phyloP scores from a whole-genome alignment of 2,888 invertebrate species.

The Rhingia rostrata region DNA sequence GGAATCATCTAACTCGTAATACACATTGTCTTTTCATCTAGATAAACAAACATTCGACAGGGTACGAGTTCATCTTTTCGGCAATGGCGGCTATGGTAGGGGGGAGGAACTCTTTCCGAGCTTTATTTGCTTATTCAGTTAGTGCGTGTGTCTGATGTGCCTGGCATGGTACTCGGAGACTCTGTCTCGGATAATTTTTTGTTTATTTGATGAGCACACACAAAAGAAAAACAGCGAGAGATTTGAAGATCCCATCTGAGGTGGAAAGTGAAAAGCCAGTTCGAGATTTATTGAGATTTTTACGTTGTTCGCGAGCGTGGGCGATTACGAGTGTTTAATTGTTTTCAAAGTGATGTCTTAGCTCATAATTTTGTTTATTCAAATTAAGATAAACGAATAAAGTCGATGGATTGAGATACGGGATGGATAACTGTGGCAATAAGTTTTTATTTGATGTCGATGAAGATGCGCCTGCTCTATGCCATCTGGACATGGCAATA shows the following conservation, averaged over 20 bases:
- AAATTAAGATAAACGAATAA: conserved; percentile 16
- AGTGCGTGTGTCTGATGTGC: conserved; percentile 27
- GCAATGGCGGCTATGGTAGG: background rate
- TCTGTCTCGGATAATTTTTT: conserved; percentile 15
- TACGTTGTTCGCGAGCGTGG: conserved; percentile 22
- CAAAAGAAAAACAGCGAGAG: conserved; percentile 4
- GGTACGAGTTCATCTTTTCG: background rate
- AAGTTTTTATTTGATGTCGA: conserved; percentile 24
- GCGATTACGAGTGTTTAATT: conserved; percentile 66
- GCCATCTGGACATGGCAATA: conserved; percentile 7
- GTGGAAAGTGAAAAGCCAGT: conserved; percentile 10
- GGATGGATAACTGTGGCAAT: conserved; percentile 13
- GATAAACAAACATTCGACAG: conserved; percentile 50
- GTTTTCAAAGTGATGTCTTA: conserved; percentile 65
- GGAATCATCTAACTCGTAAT: conserved; percentile 48
- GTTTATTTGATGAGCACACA: conserved; percentile 43
- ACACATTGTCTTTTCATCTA: conserved; percentile 1
- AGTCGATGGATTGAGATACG: background rate
- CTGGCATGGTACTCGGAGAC: background rate
- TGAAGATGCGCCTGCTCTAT: background rate
- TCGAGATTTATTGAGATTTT: conserved; percentile 41
- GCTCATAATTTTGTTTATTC: conserved; percentile 69
- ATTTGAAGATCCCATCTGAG: conserved; percentile 33
- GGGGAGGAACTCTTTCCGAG: background rate
- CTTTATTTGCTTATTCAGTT: conserved; percentile 50